Percentiles rank a stretch among this genome's conserved stretches.
phyloP scores from a whole-genome alignment of 1,140 invertebrate species.

The Prorops nasuta region DNA sequence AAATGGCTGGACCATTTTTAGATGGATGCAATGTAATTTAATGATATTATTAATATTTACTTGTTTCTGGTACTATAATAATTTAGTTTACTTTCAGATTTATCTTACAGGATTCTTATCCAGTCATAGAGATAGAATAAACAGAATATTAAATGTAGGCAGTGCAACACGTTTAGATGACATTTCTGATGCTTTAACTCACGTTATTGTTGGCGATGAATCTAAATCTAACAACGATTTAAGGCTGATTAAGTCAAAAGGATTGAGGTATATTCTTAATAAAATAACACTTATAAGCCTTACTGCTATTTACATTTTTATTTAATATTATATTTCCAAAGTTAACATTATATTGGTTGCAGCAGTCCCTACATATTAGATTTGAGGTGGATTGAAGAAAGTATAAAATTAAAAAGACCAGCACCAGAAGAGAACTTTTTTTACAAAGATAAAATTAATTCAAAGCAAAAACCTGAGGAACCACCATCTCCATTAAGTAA shows the following conservation, averaged over 20 bases:
- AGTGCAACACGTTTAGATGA: conserved; percentile 78
- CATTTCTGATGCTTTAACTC: conserved; percentile 74
- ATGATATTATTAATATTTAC: conserved; percentile 5
- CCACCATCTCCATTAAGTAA: conserved; percentile 66
- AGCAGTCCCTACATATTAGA: conserved; percentile 68
- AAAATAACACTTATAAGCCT: conserved; percentile 7
- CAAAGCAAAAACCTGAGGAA: conserved; percentile 32
- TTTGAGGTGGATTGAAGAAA: conserved; percentile 72
- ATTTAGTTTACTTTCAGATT: conserved; percentile 49
- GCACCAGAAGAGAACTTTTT: conserved; percentile 62
- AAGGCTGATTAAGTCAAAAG: conserved; percentile 47
- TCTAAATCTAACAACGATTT: conserved; percentile 51
- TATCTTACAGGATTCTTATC: conserved; percentile 67
- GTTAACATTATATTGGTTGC: conserved; percentile 26
- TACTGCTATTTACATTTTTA: conserved; percentile 5
- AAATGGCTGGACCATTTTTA: conserved; percentile 73
- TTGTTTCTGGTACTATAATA: background rate
- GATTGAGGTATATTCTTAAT: conserved; percentile 44
- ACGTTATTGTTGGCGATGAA: conserved; percentile 71
- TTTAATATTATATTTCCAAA: conserved; percentile 6
- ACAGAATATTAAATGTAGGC: conserved; percentile 74
- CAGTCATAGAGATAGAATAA: conserved; percentile 70
- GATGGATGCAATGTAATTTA: conserved; percentile 78
- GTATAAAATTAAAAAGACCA: conserved; percentile 63
- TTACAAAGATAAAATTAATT: conserved; percentile 39